Evolutionary conservation across 2,888 invertebrate species (phyloP).

Genomic region (Agonopterix alstromeriana): DNA sequence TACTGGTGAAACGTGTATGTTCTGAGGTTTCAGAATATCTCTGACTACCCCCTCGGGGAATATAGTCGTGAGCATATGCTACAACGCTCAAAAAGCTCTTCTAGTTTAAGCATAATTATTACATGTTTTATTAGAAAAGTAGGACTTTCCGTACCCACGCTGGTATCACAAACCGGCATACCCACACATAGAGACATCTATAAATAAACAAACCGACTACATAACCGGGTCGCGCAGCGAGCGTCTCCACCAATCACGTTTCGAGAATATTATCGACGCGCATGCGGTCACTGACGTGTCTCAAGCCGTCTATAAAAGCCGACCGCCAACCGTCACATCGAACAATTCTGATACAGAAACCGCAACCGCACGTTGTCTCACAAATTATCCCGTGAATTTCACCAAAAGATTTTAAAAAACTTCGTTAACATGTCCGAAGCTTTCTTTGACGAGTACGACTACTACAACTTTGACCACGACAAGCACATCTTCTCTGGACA

Average conservation of each 20-base stretch:
- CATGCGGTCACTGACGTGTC: conserved; percentile 72
- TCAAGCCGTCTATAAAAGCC: conserved; percentile 47
- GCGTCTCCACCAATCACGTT: conserved; percentile 54
- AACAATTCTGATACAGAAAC: conserved; percentile 44
- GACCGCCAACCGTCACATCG: conserved; percentile 21
- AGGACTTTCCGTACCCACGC: not conserved
- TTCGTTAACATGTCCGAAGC: conserved; percentile 85
- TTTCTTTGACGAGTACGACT: conserved; percentile 94
- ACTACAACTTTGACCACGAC: conserved; percentile 95
- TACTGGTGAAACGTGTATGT: too few species aligned
- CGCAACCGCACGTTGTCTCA: conserved; percentile 35
- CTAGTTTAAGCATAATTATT: too few species aligned
- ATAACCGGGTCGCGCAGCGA: conserved; percentile 47
- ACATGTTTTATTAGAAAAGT: too few species aligned
- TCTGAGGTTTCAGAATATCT: too few species aligned
- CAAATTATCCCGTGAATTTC: conserved; percentile 28
- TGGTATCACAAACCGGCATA: conserved; percentile 40
- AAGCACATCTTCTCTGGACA: conserved; percentile 91
- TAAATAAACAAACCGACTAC: conserved; percentile 57
- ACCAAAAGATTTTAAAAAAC: conserved; percentile 21
- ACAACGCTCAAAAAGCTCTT: too few species aligned
- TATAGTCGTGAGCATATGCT: too few species aligned
- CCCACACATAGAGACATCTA: conserved; percentile 42
- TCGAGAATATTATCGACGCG: conserved; percentile 65
- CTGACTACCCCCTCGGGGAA: too few species aligned